Conservation (phyloP, 2,888 invertebrate species). For the Pammene aurita region DNA sequence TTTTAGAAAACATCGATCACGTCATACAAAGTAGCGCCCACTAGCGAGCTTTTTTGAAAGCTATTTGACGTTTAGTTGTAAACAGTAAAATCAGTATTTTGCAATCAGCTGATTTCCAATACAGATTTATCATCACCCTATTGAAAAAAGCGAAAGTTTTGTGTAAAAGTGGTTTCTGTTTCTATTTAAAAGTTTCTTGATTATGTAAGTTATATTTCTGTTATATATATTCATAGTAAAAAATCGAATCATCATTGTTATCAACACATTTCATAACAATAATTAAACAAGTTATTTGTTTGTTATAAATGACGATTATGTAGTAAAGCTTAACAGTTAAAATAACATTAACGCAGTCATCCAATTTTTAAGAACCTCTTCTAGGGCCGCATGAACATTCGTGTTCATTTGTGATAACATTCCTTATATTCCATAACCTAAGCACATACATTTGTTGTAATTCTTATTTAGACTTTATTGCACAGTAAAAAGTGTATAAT, state of each 20-base stretch:
- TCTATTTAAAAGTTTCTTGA: not conserved
- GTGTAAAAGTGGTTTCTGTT: constrained; percentile 7
- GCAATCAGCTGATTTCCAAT: constrained; percentile 38
- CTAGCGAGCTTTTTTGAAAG: constrained; percentile 64
- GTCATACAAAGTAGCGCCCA: constrained; percentile 68
- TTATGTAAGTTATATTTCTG: constrained; percentile 19
- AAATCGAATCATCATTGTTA: not conserved
- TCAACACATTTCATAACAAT: constrained; percentile 15
- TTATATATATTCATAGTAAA: not conserved
- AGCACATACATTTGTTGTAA: not conserved
- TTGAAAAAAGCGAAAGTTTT: constrained; percentile 31
- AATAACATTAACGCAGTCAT: not conserved
- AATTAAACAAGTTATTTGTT: constrained; percentile 6
- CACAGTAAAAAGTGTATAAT: too few relatives aligned
- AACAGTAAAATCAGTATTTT: constrained; percentile 49
- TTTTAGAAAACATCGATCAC: constrained; percentile 80
- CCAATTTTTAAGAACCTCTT: not conserved
- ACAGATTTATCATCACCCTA: constrained; percentile 4
- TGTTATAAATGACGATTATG: not conserved
- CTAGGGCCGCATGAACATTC: not conserved
- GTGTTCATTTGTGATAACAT: not conserved
- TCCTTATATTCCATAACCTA: not conserved
- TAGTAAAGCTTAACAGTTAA: not conserved
- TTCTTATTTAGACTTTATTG: too few relatives aligned
- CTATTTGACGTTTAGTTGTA: constrained; percentile 66